Conservation (phyloP, 2,888 invertebrate species). For the Amaurobius ferox region DNA sequence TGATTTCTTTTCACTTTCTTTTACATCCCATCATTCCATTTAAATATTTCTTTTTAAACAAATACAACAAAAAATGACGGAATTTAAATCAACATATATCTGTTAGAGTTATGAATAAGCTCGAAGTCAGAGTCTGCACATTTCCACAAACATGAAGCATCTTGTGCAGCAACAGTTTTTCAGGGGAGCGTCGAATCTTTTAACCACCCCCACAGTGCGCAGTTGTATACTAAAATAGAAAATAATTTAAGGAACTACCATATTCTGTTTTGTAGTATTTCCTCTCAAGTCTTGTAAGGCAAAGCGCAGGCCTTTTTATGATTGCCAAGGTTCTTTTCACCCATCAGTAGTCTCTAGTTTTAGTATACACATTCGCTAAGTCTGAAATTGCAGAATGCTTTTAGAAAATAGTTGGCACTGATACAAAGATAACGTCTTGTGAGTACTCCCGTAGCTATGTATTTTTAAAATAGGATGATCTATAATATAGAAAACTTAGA, state of each 20-base stretch:
- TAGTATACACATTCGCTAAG: neutral
- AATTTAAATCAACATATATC: neutral
- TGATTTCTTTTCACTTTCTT: constrained; percentile 28
- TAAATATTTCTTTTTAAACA: neutral
- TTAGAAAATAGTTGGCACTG: neutral
- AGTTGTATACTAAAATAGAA: constrained; percentile 50
- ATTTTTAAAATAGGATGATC: neutral
- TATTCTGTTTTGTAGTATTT: constrained; percentile 42
- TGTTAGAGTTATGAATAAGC: constrained; percentile 49
- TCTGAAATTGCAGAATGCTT: neutral
- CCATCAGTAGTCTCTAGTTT: neutral
- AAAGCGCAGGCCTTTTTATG: constrained; percentile 29
- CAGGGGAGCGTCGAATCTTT: neutral
- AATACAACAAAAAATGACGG: constrained; percentile 4
- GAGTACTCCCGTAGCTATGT: neutral
- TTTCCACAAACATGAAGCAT: neutral
- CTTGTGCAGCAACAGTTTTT: neutral
- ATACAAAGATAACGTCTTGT: neutral
- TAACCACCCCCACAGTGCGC: neutral
- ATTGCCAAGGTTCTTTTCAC: constrained; percentile 35
- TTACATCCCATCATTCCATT: constrained; percentile 8
- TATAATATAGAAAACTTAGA: too few relatives aligned
- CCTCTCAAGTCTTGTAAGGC: constrained; percentile 37
- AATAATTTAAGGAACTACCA: constrained; percentile 60
- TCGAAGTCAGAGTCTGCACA: constrained; percentile 40